Percentiles rank a stretch among this genome's conserved stretches.
Conservation (phyloP, 2,113 vertebrate species). For the Sorex araneus region DNA sequence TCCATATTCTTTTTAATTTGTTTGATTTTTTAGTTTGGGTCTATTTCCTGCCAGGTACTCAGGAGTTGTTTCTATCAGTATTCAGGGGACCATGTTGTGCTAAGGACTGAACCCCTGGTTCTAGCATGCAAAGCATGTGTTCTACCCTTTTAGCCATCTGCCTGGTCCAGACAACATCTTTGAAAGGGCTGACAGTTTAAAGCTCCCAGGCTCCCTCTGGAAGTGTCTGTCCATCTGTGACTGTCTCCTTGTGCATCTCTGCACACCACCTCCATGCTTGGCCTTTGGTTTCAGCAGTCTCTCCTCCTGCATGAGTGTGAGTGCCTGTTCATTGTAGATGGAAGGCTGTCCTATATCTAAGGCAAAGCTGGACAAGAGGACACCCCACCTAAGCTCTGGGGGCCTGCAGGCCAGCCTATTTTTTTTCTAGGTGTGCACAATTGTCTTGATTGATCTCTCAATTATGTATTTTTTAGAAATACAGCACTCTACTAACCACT, state of each 20-base stretch:
- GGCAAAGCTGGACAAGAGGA: background rate
- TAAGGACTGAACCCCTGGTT: too few relatives aligned
- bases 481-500: conserved; percentile 69
- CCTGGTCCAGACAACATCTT: too few relatives aligned
- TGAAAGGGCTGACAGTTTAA: too few relatives aligned
- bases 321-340: background rate
- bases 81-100: too few relatives aligned
- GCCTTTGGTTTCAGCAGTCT: background rate
- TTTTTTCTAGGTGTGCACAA: conserved; percentile 56
- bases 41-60: too few relatives aligned
- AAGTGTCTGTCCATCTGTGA: background rate
- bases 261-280: background rate
- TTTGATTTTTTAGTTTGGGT: too few relatives aligned
- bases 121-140: too few relatives aligned
- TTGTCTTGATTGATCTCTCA: conserved; percentile 78
- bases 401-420: background rate
- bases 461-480: conserved; percentile 83
- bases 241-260: background rate
- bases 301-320: background rate
- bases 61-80: too few relatives aligned
- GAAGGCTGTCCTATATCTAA: background rate
- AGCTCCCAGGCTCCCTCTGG: too few relatives aligned
- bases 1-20: too few relatives aligned
- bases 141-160: too few relatives aligned
- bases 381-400: background rate